These are phyloP conservation scores for Isaurus tuberculatus DNA, from an alignment of 92 coral and sea anemone species.

Conservation along the genomic window DNA sequence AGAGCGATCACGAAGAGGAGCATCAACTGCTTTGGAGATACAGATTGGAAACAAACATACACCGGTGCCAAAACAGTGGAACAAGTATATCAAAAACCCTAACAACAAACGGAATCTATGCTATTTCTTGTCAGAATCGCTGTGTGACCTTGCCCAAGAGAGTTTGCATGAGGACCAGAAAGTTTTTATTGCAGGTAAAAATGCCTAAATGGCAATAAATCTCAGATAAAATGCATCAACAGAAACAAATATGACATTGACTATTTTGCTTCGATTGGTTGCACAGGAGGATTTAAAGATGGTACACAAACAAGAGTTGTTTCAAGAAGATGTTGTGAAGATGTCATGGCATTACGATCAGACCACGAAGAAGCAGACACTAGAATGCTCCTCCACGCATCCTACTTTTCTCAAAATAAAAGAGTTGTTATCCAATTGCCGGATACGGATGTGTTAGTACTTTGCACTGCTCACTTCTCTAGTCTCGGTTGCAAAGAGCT, in stretches of 20 bases:
- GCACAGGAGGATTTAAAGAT: conserved; percentile 1
- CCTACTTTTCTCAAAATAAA: not conserved
- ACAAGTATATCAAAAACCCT: conserved; percentile 1
- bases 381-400: conserved; percentile 8
- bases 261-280: conserved; percentile 1
- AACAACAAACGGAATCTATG: conserved; percentile 13
- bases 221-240: not conserved
- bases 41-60: not conserved
- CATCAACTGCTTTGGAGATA: conserved; percentile 2
- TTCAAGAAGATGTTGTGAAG: conserved; percentile 23
- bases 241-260: not conserved
- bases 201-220: not conserved
- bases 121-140: not conserved
- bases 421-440: conserved; percentile 6
- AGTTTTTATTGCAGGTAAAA: not conserved
- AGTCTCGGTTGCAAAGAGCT: not conserved
- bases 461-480: conserved; percentile 1
- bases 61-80: conserved; percentile 20
- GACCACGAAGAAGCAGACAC: conserved; percentile 24
- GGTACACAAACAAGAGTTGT: not conserved
- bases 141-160: conserved; percentile 8
- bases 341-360: not conserved
- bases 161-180: conserved; percentile 2
- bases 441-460: not conserved
- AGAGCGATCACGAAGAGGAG: conserved; percentile 10